Evolutionary conservation across 2,797 vertebrate species (phyloP), one percentile per base, ranked within the genome.

Genomic region (Thaleichthys pacificus): DNA sequence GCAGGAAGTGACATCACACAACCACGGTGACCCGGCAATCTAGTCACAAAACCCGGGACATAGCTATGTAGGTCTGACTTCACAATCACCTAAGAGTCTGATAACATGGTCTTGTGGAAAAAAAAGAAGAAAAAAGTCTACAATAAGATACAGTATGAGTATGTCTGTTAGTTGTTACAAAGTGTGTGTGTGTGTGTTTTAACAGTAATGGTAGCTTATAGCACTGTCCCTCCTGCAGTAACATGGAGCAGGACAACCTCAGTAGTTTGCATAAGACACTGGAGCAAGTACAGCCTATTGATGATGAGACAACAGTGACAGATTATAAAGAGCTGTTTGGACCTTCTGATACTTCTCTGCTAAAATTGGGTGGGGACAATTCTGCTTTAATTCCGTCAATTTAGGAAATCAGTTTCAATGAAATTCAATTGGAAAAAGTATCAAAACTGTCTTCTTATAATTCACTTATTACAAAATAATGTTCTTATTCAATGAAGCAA

Each of bases 21-120:
- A 42, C 35, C 17, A 73, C 73, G 76, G 35, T 70, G 51, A 64
- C 75, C 60, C 49, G 19, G 14, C 5, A 42, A 56, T 57, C 42
- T 47, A 47, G 72, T 70, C 61, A 71, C 58, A 69, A 62, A 82
- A 58, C 75, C 57, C 67, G 62, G 21, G 6, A 72, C 63, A 72
- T 61, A 69, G 73, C 70, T 60, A 61, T 30, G 56, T 51, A 75
- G 12, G 51, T 74, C 74, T 62, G 12, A 75, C 58, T 74, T 73
- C 70, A 74, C 71, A 81, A 82, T 28, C 66, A 64, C 78, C 8
- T 77, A 78, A 72, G 61, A 62, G 67, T 61, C 80, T 70, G 75
- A 75, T 77, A 76, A 49, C 12, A 80, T 24, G 65, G 68, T 75
- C 69, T 69, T 73, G 70, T 68, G 12, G 61, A 26, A 57, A 73